Evolutionary conservation across 2,797 vertebrate species (phyloP).

Genomic region (Pampus argenteus): DNA sequence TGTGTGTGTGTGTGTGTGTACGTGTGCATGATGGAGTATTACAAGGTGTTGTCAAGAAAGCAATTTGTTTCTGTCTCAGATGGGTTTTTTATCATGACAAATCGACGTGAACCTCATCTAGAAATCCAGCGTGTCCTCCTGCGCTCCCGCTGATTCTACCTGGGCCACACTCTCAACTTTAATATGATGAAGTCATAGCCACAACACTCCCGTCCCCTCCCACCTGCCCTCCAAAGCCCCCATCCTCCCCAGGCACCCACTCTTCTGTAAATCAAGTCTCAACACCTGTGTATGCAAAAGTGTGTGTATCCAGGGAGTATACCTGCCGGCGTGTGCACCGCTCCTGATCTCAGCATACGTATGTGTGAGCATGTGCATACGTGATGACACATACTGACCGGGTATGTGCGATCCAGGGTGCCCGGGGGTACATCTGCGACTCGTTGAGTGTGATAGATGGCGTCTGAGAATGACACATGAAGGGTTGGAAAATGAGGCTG

Average conservation of each 20-base stretch:
- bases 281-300: constrained; percentile 48
- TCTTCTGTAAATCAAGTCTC: constrained; percentile 51
- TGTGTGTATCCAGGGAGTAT: constrained; percentile 27
- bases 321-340: constrained; percentile 11
- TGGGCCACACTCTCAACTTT: constrained; percentile 60
- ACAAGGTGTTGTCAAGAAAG: constrained; percentile 84
- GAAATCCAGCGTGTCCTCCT: constrained; percentile 61
- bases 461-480: constrained; percentile 67
- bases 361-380: constrained; percentile 18
- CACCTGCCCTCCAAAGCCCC: not conserved
- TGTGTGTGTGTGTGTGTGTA: constrained; percentile 24
- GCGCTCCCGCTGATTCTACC: constrained; percentile 46
- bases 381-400: constrained; percentile 5
- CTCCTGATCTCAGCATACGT: constrained; percentile 16
- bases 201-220: not conserved
- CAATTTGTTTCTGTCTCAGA: constrained; percentile 83
- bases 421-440: constrained; percentile 30
- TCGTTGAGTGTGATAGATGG: constrained; percentile 71
- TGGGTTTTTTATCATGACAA: constrained; percentile 81
- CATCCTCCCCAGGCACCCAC: not conserved
- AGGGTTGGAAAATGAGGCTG: constrained; percentile 70
- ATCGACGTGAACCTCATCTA: constrained; percentile 74
- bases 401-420: not conserved
- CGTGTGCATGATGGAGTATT: constrained; percentile 76
- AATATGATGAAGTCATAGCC: constrained; percentile 77